Base-by-base conservation (phyloP, 1,140 invertebrate genomes). In the Bombus confusus region DNA sequence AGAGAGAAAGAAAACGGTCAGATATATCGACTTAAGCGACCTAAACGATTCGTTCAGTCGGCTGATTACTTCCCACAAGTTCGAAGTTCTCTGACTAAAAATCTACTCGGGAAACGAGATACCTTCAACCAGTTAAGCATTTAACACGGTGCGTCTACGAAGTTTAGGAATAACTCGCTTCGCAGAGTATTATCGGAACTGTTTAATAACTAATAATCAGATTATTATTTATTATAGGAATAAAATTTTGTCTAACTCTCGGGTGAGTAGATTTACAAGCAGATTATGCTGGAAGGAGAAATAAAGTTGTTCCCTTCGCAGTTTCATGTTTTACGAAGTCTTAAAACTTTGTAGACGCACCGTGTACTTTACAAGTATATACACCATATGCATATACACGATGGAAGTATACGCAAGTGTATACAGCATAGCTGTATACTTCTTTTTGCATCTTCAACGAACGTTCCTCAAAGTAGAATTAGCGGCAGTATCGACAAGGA, bases 21-120 rank as follows among this genome's bases (percentile, higher is more conserved):
- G 41, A 73, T 81, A 62, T 73, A 57, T 15, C 37, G 72, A 83
- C 43, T 77, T 57, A 28, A 69, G 43, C 28, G 59, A 31, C 73
- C 76, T 69, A 69, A 69, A 34, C 52, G 43, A 47, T 74, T 69
- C 18, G 59, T 37, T 15, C 41, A 12, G 28, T 10, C 28, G 28
- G 3, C 47, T 25, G 62, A 39, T 34, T n/a, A 22, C 15, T 31
- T 18, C 9, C 22, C 25, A 28, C 10, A 81, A 18, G 28, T 12
- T 25, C 3, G 10, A 66, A 39, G n/a, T 73, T 9, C 9, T 28
- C 31, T 15, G 34, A 52, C 18, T 28, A 12, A 78, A 34, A 68
- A 57, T 78, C 47, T 41, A 2, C 28, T 52, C 13, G 28, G 9
- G 18, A 82, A 31, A 82, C 71, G 39, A 3, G 34, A 18, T 47